phyloP scores from a whole-genome alignment of 2,797 vertebrate genomes.

The Microtus agrestis region DNA sequence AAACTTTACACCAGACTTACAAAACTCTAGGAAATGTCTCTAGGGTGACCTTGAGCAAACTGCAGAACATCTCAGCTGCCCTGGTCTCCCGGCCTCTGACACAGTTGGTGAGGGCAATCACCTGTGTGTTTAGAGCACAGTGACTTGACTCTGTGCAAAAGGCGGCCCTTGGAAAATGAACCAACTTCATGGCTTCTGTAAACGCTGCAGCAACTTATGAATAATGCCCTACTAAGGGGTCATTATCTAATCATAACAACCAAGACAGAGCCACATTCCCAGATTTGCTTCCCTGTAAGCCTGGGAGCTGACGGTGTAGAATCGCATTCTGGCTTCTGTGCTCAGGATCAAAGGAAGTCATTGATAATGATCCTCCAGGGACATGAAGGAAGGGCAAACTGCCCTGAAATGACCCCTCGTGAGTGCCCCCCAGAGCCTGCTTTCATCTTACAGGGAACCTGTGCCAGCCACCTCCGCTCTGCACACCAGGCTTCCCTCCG shows the following conservation, averaged over 20 bases:
- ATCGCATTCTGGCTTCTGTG: background rate
- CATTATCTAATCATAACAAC: background rate
- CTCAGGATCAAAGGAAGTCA: background rate
- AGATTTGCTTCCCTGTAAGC: constrained; percentile 43
- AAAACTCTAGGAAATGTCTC: constrained; percentile 21
- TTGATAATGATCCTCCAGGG: background rate
- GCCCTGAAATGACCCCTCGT: background rate
- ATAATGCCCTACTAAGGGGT: too few species aligned
- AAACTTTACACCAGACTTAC: background rate
- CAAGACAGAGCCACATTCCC: background rate
- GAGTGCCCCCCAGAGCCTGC: background rate
- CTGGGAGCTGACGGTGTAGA: background rate
- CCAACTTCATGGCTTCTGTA: background rate
- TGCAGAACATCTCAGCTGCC: background rate
- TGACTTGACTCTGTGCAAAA: background rate
- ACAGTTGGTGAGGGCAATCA: background rate
- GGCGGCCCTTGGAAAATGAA: background rate
- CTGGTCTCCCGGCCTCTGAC: background rate
- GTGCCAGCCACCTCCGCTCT: background rate
- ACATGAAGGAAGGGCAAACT: background rate
- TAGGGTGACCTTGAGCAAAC: constrained; percentile 34
- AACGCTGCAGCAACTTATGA: background rate
- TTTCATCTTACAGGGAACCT: background rate
- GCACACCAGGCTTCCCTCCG: background rate
- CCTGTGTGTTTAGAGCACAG: background rate